Conservation (phyloP, 2,113 vertebrate genomes). For the Genyomyrus donnyi region DNA sequence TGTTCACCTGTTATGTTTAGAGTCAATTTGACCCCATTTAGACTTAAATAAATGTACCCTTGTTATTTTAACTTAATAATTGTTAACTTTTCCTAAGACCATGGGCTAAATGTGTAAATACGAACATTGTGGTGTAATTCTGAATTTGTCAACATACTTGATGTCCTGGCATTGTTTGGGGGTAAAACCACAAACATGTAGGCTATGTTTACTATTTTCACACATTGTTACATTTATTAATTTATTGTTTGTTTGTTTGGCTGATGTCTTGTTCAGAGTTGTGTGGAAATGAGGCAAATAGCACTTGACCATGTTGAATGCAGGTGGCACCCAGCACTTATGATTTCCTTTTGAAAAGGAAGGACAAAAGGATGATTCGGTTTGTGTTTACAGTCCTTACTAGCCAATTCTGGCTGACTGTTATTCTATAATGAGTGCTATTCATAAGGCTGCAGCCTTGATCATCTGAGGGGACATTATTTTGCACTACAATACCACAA, state of each 20-base stretch:
- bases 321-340: background rate
- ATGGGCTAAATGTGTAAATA: too few relatives aligned
- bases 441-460: background rate
- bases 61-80: too few relatives aligned
- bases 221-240: too few relatives aligned
- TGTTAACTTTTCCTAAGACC: too few relatives aligned
- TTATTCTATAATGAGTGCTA: background rate
- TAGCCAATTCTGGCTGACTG: too few relatives aligned
- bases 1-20: background rate
- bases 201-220: too few relatives aligned
- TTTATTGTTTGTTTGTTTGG: too few relatives aligned
- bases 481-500: background rate
- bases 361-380: background rate
- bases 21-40: background rate
- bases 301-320: background rate
- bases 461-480: background rate
- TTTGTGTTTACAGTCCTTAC: background rate
- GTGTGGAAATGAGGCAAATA: background rate
- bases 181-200: too few relatives aligned
- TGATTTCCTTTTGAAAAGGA: background rate
- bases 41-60: too few relatives aligned
- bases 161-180: too few relatives aligned
- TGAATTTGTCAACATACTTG: too few relatives aligned
- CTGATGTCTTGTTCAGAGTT: background rate
- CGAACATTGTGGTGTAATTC: too few relatives aligned